phyloP scores from a whole-genome alignment of 2,113 vertebrate species.

The Archocentrus centrarchus region DNA sequence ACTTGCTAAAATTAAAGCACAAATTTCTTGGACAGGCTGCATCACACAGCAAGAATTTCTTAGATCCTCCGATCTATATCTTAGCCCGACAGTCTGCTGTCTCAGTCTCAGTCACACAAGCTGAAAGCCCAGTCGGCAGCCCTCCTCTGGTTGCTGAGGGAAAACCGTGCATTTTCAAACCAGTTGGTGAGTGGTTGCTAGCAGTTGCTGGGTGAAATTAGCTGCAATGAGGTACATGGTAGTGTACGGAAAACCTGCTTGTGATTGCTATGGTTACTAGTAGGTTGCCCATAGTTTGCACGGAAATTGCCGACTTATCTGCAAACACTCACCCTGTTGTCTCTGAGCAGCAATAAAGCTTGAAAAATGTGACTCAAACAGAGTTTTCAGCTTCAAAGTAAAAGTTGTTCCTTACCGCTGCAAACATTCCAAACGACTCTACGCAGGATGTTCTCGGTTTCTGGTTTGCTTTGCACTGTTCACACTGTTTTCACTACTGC shows the following conservation, averaged over 20 bases:
- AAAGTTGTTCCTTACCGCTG: neutral
- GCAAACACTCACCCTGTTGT: neutral
- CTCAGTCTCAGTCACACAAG: neutral
- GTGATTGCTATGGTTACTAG: neutral
- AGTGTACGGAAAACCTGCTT: neutral
- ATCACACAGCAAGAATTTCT: neutral
- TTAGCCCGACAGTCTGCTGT: neutral
- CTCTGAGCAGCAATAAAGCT: neutral
- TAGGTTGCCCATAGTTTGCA: too few relatives aligned
- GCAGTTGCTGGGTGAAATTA: neutral
- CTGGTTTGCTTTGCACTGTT: neutral
- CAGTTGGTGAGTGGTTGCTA: neutral
- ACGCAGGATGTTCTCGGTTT: neutral
- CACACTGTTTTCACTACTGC: neutral
- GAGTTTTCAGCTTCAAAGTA: neutral
- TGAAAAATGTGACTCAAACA: neutral
- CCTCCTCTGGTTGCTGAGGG: neutral
- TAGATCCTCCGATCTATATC: neutral
- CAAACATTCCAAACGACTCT: neutral
- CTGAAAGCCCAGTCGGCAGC: neutral
- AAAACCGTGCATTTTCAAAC: neutral
- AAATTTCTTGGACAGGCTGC: neutral
- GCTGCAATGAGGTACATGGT: too few relatives aligned
- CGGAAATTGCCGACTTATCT: too few relatives aligned
- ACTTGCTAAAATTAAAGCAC: neutral